Conservation (phyloP, 2,797 vertebrate genomes). For the Cottoperca gobio region DNA sequence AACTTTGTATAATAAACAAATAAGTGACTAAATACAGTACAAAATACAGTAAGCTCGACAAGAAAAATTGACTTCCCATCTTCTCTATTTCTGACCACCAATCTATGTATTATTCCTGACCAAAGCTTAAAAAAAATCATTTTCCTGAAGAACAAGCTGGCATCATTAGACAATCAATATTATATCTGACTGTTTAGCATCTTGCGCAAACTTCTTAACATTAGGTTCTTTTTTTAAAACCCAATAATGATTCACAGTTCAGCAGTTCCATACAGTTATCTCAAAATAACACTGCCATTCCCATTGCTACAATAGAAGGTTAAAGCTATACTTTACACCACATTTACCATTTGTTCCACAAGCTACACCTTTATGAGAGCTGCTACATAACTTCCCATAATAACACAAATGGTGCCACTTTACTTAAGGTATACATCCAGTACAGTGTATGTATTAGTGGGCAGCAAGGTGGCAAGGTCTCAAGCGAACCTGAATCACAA, state of each 20-base stretch:
- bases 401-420: neutral
- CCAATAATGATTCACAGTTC: neutral
- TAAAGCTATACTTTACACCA: slow-evolving; percentile 19
- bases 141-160: neutral
- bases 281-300: neutral
- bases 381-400: slow-evolving; percentile 37
- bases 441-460: neutral
- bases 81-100: neutral
- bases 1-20: neutral
- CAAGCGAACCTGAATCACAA: neutral
- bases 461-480: neutral
- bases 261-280: neutral
- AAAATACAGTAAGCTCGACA: slow-evolving; percentile 9
- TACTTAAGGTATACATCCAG: neutral
- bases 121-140: too few relatives aligned
- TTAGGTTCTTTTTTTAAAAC: too few relatives aligned
- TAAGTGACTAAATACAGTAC: neutral
- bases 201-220: neutral
- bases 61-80: neutral
- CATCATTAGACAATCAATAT: neutral
- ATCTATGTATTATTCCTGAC: neutral
- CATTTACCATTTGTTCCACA: neutral
- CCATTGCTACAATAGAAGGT: neutral
- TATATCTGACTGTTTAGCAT: neutral
- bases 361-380: slow-evolving; percentile 15